A percentile compares a stretch with the other conserved stretches of the same genome.
Conservation (phyloP, 2,113 vertebrate genomes). For the Pluvialis apricaria region DNA sequence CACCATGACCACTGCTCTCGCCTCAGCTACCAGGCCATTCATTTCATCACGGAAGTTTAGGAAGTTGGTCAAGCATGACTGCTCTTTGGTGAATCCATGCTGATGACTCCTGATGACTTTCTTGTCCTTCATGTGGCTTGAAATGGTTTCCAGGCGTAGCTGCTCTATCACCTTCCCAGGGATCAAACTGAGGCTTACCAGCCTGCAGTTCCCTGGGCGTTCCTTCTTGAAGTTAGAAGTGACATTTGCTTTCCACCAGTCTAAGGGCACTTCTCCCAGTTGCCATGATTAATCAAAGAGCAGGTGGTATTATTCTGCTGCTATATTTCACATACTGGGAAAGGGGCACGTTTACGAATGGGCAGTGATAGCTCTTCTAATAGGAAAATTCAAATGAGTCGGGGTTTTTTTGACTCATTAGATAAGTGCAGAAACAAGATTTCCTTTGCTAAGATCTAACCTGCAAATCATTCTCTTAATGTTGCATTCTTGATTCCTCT, state of each 20-base stretch:
- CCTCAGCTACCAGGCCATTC: not conserved
- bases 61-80: not conserved
- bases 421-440: not conserved
- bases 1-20: not conserved
- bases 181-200: not conserved
- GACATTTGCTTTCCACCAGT: not conserved
- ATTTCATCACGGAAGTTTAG: not conserved
- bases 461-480: not conserved
- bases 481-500: not conserved
- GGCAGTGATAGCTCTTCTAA: not conserved
- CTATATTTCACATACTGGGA: not conserved
- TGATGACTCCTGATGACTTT: not conserved
- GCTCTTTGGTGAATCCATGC: not conserved
- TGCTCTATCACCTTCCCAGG: not conserved
- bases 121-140: not conserved
- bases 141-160: not conserved
- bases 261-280: not conserved
- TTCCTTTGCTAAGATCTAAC: not conserved
- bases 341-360: not conserved
- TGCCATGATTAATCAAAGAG: not conserved
- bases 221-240: not conserved
- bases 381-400: not conserved
- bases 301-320: not conserved
- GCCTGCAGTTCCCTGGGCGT: not conserved
- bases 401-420: not conserved